Percentiles rank a stretch among this genome's conserved stretches.
Evolutionary conservation across 1,140 invertebrate genomes (phyloP).

Genomic region (Venturia canescens): DNA sequence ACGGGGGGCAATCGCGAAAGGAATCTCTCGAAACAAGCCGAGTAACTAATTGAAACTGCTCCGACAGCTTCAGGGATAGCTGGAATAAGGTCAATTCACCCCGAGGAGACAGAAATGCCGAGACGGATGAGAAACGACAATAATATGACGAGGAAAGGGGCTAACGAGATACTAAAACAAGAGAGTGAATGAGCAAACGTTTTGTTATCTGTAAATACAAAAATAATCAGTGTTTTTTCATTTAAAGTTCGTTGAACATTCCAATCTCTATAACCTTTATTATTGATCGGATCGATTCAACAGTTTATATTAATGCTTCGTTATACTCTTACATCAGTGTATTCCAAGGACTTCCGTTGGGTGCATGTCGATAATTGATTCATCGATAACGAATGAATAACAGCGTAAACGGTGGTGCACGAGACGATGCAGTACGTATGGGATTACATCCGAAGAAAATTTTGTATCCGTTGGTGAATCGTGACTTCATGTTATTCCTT

Average conservation of each 20-base stretch:
- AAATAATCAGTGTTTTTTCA: neutral
- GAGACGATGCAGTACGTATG: too few relatives aligned
- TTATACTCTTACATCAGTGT: too few relatives aligned
- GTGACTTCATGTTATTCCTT: slow-evolving; percentile 50
- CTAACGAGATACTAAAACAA: neutral
- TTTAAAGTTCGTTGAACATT: neutral
- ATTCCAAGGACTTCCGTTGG: too few relatives aligned
- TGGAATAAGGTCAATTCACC: slow-evolving; percentile 23
- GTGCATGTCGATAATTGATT: too few relatives aligned
- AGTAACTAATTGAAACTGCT: slow-evolving; percentile 42
- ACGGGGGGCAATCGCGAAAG: slow-evolving; percentile 22
- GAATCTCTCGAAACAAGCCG: slow-evolving; percentile 42
- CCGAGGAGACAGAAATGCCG: neutral
- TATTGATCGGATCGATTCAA: too few relatives aligned
- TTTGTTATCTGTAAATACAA: neutral
- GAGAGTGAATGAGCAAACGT: neutral
- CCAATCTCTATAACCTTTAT: too few relatives aligned
- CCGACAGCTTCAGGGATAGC: slow-evolving; percentile 25
- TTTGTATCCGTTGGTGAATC: neutral
- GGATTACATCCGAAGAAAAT: too few relatives aligned
- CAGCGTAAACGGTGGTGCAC: too few relatives aligned
- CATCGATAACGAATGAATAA: too few relatives aligned
- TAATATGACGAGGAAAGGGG: neutral
- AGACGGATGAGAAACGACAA: neutral
- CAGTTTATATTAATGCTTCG: too few relatives aligned